A percentile compares a stretch with the other conserved stretches of the same genome.
These are phyloP conservation scores for Onychomys arenicola DNA, from an alignment of 2,797 vertebrate species.

Conservation along the genomic window DNA sequence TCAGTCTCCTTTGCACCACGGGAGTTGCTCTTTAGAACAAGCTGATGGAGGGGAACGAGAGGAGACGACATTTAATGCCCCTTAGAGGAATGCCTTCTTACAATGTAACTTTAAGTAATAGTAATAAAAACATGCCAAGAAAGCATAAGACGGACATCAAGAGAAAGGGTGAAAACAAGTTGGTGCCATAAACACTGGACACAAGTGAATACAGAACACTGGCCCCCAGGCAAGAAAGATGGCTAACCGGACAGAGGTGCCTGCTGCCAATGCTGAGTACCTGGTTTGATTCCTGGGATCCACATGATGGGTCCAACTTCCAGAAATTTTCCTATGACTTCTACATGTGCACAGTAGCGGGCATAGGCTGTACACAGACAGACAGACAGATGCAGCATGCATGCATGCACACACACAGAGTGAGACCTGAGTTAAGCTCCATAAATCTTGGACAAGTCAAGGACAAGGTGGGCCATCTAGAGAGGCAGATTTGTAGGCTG, in stretches of 20 bases:
- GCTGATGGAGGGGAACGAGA: neutral
- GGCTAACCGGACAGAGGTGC: neutral
- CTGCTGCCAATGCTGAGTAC: neutral
- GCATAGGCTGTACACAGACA: neutral
- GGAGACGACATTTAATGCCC: conserved; percentile 25
- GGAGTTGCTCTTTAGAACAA: conserved; percentile 2
- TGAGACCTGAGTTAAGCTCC: neutral
- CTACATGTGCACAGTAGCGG: neutral
- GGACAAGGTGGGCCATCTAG: neutral
- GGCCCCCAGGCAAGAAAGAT: neutral
- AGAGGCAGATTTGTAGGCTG: neutral
- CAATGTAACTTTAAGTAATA: conserved; percentile 17
- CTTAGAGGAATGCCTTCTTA: conserved; percentile 30
- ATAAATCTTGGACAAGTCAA: neutral
- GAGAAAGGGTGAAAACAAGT: conserved; percentile 21
- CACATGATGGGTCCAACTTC: neutral
- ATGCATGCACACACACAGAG: neutral
- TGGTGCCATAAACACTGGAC: neutral
- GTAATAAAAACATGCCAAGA: conserved; percentile 36
- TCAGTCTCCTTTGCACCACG: neutral
- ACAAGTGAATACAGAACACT: neutral
- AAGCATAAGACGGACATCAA: neutral
- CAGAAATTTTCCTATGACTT: neutral
- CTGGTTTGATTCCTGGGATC: neutral
- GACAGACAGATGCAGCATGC: neutral